Conservation (phyloP, 1,140 invertebrate genomes). For the Heliconius hewitsoni region DNA sequence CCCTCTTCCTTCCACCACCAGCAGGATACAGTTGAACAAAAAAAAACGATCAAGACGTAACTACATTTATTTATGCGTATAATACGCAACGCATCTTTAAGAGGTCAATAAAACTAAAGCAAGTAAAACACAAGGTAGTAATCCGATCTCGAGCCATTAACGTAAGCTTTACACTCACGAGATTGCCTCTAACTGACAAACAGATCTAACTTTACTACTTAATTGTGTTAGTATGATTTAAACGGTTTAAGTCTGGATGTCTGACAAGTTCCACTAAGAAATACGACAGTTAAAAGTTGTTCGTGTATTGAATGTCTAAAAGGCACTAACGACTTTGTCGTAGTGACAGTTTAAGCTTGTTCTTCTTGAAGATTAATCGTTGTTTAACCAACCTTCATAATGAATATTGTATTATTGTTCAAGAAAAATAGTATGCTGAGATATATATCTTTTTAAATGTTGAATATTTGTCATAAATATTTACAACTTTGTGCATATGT, state of each 20-base stretch:
- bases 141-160: neutral
- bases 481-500: too few relatives aligned
- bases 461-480: too few relatives aligned
- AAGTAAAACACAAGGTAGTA: neutral
- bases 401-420: too few relatives aligned
- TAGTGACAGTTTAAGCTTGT: neutral
- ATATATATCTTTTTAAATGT: too few relatives aligned
- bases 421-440: too few relatives aligned
- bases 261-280: slow-evolving; percentile 2
- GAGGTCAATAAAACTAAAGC: neutral
- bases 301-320: neutral
- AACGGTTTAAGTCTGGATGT: neutral
- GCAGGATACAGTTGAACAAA: too few relatives aligned
- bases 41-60: too few relatives aligned
- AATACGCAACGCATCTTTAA: neutral
- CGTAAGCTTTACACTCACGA: neutral
- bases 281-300: neutral
- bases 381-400: too few relatives aligned
- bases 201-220: neutral
- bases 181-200: slow-evolving; percentile 9
- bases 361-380: neutral
- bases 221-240: slow-evolving; percentile 8
- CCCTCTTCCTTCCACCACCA: too few relatives aligned
- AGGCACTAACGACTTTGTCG: neutral
- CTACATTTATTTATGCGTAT: neutral